A percentile compares a stretch with the other conserved stretches of the same genome.
Evolutionary conservation across 2,113 vertebrate species (phyloP).

Genomic region (Boleophthalmus pectinirostris): DNA sequence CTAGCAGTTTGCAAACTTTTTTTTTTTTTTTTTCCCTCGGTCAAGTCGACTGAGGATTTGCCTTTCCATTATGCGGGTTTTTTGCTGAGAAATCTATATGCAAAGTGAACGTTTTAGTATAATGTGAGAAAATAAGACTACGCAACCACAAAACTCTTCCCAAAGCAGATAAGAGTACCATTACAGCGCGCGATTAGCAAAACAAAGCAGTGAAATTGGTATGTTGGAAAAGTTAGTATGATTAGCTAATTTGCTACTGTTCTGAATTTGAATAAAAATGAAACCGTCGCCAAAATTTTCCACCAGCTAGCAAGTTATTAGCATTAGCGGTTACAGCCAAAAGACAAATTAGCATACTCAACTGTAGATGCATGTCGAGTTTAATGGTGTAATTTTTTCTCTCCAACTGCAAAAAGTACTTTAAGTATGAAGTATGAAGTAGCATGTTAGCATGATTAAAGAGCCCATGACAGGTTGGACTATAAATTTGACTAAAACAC

Average conservation of each 20-base stretch:
- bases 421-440: not conserved
- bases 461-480: not conserved
- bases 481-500: too few species aligned
- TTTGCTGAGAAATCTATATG: conserved; percentile 44
- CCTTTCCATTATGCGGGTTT: conserved; percentile 25
- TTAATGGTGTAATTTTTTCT: too few species aligned
- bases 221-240: conserved; percentile 17
- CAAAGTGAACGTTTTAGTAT: conserved; percentile 56
- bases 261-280: not conserved
- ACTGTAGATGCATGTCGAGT: too few species aligned
- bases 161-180: conserved; percentile 10
- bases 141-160: conserved; percentile 2
- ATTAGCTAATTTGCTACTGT: conserved; percentile 12
- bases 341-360: too few species aligned
- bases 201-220: conserved; percentile 14
- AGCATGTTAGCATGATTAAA: not conserved
- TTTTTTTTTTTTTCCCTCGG: not conserved
- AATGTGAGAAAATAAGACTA: not conserved
- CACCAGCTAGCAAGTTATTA: not conserved
- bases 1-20: conserved; percentile 4
- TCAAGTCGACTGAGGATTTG: conserved; percentile 32
- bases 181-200: conserved; percentile 40
- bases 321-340: not conserved
- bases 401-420: too few species aligned
- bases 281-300: not conserved